Evolutionary conservation across 2,888 invertebrate genomes (phyloP), one percentile per base, ranked within the genome.

Genomic region (Drosophila anomelani): DNA sequence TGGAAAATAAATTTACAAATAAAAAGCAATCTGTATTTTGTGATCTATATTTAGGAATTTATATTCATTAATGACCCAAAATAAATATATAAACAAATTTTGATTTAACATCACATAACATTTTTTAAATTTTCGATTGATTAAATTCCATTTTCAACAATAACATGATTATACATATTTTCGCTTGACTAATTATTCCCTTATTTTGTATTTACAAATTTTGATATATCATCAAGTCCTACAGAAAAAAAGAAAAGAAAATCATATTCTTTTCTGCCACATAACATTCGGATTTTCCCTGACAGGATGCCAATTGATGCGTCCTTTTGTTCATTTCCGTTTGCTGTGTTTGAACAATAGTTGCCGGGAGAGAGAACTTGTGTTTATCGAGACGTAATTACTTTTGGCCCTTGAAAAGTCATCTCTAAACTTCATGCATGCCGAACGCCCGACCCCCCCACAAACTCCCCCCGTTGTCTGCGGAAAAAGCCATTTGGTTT

Each of bases 381-480:
- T 57, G 68, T 67, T 68, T 68, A 68, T 67, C 57, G 23, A 36
- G 13, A 23, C 47, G 68, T 67, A 68, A 68, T 68, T 68, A 67
- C 68, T 68, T 68, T 64, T 67, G 68, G 68, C 39, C 63, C 57
- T 67, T 47, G 36, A 63, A 66, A 53, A 46, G 54, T 67, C 66
- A 64, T 43, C 51, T 51, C 51, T 51, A 51, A 51, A 23, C 51
- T 51, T 20, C 34, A 20, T 51, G 51, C 20, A 36, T 13, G 49
- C 12, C 15, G 13, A 23, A 23, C 23, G 23, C 23, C 12, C 15
- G 3, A 12, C 15, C 20, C 20, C 20, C 13, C 20, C 15, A 3
- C 8, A 1, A 9, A 8, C 32, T 9, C 10, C 7, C 12, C 43
- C 13, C 3, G 7, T 17, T 34, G 32, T 49, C 34, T 4, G 36